phyloP scores from a whole-genome alignment of 2,888 invertebrate genomes.

The Abscondita cerata region DNA sequence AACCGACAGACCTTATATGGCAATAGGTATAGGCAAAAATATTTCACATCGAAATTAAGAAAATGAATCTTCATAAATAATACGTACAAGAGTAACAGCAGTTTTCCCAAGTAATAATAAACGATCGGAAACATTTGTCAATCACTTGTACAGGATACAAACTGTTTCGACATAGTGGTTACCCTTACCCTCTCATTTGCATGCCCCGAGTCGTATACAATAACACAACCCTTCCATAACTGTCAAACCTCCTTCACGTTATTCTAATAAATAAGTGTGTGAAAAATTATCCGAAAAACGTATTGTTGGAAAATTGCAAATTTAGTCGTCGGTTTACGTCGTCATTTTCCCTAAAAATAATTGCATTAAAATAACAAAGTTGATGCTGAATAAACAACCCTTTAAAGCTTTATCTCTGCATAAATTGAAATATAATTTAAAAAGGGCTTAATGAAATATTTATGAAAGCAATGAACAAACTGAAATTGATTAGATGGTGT shows the following conservation, averaged over 20 bases:
- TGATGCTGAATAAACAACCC: constrained; percentile 11
- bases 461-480: constrained; percentile 17
- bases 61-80: background rate
- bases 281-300: constrained; percentile 30
- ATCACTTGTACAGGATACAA: constrained; percentile 31
- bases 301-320: constrained; percentile 9
- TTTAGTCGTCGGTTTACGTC: constrained; percentile 7
- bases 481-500: constrained; percentile 26
- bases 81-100: constrained; percentile 19
- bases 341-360: constrained; percentile 14
- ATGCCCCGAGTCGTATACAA: constrained; percentile 32
- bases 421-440: constrained; percentile 20
- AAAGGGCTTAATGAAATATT: constrained; percentile 16
- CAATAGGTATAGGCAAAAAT: background rate
- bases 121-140: constrained; percentile 37
- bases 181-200: constrained; percentile 36
- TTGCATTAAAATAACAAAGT: constrained; percentile 15
- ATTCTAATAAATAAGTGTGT: constrained; percentile 31
- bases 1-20: constrained; percentile 27
- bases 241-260: constrained; percentile 35
- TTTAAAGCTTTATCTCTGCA: constrained; percentile 17
- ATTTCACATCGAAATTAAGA: background rate
- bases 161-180: constrained; percentile 33
- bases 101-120: constrained; percentile 31
- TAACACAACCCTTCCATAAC: constrained; percentile 37